phyloP scores from a whole-genome alignment of 64 coral and sea anemone species.

The Porites australiensis region DNA sequence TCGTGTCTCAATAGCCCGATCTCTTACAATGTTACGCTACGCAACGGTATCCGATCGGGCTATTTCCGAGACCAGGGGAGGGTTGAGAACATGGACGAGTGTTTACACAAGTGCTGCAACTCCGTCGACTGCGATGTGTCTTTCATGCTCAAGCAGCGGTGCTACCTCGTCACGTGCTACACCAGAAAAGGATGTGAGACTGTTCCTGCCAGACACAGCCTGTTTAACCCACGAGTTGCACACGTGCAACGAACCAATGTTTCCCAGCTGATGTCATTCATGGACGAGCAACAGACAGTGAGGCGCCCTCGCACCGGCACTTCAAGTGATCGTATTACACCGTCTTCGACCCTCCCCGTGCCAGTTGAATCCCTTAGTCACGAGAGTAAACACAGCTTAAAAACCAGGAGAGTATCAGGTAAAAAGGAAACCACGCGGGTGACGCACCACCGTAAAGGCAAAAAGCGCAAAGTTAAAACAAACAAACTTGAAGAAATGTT shows the following conservation, averaged over 20 bases:
- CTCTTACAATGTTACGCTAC: conserved; percentile 79
- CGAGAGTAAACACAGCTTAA: neutral
- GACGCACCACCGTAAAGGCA: neutral
- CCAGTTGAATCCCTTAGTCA: conserved; percentile 32
- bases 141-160: conserved; percentile 84
- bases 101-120: conserved; percentile 76
- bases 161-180: conserved; percentile 88
- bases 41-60: conserved; percentile 81
- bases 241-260: conserved; percentile 45
- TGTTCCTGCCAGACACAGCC: conserved; percentile 66
- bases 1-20: conserved; percentile 76
- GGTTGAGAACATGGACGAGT: conserved; percentile 75
- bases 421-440: neutral
- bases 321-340: conserved; percentile 7
- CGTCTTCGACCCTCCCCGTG: conserved; percentile 73
- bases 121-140: conserved; percentile 84
- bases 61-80: conserved; percentile 86
- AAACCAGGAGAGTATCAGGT: neutral
- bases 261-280: conserved; percentile 84
- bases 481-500: neutral
- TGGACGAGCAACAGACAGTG: conserved; percentile 71
- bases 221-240: conserved; percentile 61
- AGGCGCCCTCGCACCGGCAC: conserved; percentile 25
- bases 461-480: neutral
- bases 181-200: conserved; percentile 71